A percentile compares a stretch with the other conserved stretches of the same genome.
These are phyloP conservation scores for Geotrupes spiniger DNA, from an alignment of 2,888 invertebrate genomes.

Conservation along the genomic window DNA sequence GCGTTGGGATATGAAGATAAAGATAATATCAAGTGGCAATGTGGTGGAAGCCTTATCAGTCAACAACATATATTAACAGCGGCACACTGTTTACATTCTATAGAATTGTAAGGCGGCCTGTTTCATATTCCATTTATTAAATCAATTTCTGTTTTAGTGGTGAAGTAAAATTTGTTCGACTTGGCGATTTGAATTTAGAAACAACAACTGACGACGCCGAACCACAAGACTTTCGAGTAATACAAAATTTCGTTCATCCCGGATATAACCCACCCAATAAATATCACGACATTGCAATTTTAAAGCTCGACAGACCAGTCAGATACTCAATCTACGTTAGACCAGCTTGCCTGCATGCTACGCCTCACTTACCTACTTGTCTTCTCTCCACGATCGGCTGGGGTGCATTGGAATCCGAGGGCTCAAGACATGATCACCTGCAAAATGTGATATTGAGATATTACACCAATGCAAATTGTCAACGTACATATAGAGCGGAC, in stretches of 20 bases:
- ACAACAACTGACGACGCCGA: not conserved
- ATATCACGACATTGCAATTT: conserved; percentile 64
- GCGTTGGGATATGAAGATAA: conserved; percentile 34
- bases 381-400: conserved; percentile 59
- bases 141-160: conserved; percentile 8
- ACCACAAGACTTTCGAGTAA: conserved; percentile 12
- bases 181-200: conserved; percentile 5
- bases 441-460: conserved; percentile 50
- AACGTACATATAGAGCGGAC: conserved; percentile 25
- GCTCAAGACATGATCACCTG: conserved; percentile 40
- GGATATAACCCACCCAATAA: conserved; percentile 17
- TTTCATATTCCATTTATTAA: too few species aligned
- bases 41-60: conserved; percentile 64
- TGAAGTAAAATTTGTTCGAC: conserved; percentile 4
- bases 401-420: conserved; percentile 35
- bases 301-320: conserved; percentile 55
- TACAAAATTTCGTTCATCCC: conserved; percentile 9
- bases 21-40: conserved; percentile 50
- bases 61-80: conserved; percentile 61
- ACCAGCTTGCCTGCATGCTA: conserved; percentile 58
- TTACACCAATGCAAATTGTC: conserved; percentile 39
- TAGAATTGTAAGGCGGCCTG: conserved; percentile 1
- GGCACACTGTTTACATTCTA: conserved; percentile 56
- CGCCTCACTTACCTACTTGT: conserved; percentile 34
- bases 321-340: conserved; percentile 54